Evolutionary conservation across 2,797 vertebrate genomes (phyloP).

Genomic region (Notamacropus eugenii): DNA sequence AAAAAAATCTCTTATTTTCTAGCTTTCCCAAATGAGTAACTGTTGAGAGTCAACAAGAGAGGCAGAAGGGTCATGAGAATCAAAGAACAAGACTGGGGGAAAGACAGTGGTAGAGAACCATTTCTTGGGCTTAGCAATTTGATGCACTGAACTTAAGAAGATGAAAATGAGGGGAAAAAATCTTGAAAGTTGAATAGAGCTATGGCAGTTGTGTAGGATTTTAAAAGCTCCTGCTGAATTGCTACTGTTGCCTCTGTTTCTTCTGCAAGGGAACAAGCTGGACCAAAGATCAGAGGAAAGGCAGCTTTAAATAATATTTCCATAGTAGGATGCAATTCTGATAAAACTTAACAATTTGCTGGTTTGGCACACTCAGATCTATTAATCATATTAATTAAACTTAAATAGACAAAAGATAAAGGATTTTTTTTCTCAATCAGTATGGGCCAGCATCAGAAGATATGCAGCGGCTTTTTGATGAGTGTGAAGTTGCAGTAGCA

Average conservation of each 20-base stretch:
- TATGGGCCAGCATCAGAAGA: neutral
- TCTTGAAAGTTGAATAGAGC: neutral
- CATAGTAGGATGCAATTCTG: conserved; percentile 14
- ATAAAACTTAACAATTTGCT: neutral
- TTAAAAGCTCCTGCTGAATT: neutral
- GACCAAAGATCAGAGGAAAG: conserved; percentile 42
- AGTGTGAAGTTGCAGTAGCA: conserved; percentile 32
- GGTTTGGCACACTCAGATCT: conserved; percentile 2
- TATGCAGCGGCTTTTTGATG: neutral
- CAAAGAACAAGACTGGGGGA: neutral
- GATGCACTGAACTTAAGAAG: neutral
- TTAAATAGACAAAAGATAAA: conserved; percentile 8
- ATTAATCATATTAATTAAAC: neutral
- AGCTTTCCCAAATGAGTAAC: neutral
- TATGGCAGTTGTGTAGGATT: neutral
- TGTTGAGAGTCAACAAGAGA: neutral
- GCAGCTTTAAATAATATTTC: neutral
- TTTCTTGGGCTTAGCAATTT: conserved; percentile 3
- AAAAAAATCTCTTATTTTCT: conserved; percentile 13
- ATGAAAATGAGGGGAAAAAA: conserved; percentile 1
- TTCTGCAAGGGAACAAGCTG: neutral
- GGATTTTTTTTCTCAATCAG: neutral
- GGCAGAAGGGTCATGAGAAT: neutral
- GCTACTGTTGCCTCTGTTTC: neutral
- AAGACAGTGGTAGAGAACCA: neutral